Conservation (phyloP, 2,888 invertebrate species). For the Panzeria rudis region DNA sequence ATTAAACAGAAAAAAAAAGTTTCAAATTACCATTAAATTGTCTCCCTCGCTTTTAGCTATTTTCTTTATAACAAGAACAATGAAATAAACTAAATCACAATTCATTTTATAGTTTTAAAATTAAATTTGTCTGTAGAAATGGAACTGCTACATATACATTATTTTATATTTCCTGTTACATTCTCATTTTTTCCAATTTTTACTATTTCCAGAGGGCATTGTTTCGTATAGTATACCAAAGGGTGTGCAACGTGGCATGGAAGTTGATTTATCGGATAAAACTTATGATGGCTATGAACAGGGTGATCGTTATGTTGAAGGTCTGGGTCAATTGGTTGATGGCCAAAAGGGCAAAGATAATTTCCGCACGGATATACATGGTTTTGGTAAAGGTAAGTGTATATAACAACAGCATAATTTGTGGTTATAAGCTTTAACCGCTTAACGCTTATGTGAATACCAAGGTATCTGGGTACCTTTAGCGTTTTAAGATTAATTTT, state of each 20-base stretch:
- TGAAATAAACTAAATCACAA: constrained; percentile 53
- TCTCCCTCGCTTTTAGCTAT: constrained; percentile 33
- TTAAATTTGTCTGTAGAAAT: constrained; percentile 28
- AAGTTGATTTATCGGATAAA: constrained; percentile 90
- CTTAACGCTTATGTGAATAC: too few species aligned
- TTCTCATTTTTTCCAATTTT: constrained; percentile 37
- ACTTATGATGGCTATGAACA: constrained; percentile 91
- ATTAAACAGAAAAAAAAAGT: constrained; percentile 40
- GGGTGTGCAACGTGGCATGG: constrained; percentile 88
- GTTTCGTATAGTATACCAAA: constrained; percentile 91
- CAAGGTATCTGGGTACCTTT: too few species aligned
- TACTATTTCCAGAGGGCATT: constrained; percentile 87
- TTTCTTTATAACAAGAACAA: constrained; percentile 3
- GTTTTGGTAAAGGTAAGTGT: constrained; percentile 87
- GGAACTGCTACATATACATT: constrained; percentile 17
- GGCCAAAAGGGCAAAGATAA: constrained; percentile 90
- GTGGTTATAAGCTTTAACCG: too few species aligned
- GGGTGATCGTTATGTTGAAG: constrained; percentile 87
- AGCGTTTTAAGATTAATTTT: too few species aligned
- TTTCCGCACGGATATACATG: constrained; percentile 88
- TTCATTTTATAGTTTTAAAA: constrained; percentile 51
- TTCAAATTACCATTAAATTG: constrained; percentile 67
- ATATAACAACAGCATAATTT: not conserved
- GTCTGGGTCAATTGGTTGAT: constrained; percentile 91
- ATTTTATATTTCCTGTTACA: constrained; percentile 67